These are phyloP conservation scores for Eupithecia vulgata DNA, from an alignment of 2,888 invertebrate genomes.

Conservation along the genomic window DNA sequence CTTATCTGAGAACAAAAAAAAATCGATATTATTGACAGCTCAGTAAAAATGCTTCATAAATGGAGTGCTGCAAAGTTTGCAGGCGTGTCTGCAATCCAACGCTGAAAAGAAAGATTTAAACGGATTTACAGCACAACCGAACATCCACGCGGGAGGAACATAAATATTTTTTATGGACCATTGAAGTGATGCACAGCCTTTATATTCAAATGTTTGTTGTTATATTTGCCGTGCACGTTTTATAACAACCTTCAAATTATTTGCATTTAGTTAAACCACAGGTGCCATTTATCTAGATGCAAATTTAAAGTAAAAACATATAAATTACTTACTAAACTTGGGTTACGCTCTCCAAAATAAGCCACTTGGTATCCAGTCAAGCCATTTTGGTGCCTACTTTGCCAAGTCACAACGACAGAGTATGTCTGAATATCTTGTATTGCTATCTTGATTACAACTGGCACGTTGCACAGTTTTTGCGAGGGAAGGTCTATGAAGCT, in stretches of 20 bases:
- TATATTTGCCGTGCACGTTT: constrained; percentile 69
- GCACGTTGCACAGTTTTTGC: constrained; percentile 92
- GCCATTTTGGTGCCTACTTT: constrained; percentile 93
- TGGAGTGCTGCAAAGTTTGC: constrained; percentile 55
- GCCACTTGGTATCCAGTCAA: constrained; percentile 93
- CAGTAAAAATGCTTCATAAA: constrained; percentile 36
- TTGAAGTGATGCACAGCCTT: constrained; percentile 82
- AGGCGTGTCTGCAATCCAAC: constrained; percentile 57
- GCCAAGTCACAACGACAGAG: constrained; percentile 94
- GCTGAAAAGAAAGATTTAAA: constrained; percentile 74
- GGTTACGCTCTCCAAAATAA: constrained; percentile 86
- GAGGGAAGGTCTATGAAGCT: constrained; percentile 91
- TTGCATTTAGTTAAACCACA: constrained; percentile 53
- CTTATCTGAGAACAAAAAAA: constrained; percentile 84
- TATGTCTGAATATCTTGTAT: constrained; percentile 95
- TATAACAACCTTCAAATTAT: constrained; percentile 60
- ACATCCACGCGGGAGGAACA: constrained; percentile 75
- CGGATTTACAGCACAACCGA: constrained; percentile 70
- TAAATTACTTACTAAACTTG: constrained; percentile 77
- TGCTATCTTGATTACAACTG: constrained; percentile 91
- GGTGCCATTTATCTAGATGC: constrained; percentile 46
- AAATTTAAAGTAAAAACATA: constrained; percentile 41
- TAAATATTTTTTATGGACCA: constrained; percentile 84
- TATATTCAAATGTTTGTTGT: constrained; percentile 82
- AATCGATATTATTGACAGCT: constrained; percentile 37